Conservation (phyloP, 2,797 vertebrate species). For the Paramormyrops hopkinsi region DNA sequence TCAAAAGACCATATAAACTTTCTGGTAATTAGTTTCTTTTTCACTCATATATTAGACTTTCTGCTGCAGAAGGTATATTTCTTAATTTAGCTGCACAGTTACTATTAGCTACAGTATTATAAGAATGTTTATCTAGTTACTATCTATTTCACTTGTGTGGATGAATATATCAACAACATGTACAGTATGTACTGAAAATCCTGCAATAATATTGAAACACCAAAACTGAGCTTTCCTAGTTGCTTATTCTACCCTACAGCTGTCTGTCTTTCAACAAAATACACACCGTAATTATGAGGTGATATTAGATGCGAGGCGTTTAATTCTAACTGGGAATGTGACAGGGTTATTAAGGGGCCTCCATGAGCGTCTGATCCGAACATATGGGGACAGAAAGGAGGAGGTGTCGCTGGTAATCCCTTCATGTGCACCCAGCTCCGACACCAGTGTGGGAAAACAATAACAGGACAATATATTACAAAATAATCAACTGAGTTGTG, state of each 20-base stretch:
- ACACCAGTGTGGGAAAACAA: constrained; percentile 24
- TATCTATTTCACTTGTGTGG: not conserved
- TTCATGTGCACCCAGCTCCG: constrained; percentile 10
- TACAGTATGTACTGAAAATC: not conserved
- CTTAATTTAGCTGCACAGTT: not conserved
- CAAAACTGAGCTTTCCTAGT: not conserved
- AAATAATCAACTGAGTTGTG: constrained; percentile 36
- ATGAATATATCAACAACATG: not conserved
- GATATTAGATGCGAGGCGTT: constrained; percentile 8
- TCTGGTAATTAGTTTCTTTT: not conserved
- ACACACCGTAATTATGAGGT: not conserved
- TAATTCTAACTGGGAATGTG: constrained; percentile 11
- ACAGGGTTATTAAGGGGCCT: constrained; percentile 5
- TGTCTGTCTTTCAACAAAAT: constrained; percentile 10
- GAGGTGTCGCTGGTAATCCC: not conserved
- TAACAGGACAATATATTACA: constrained; percentile 33
- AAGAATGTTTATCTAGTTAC: constrained; percentile 7
- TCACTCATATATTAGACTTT: not conserved
- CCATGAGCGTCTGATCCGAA: not conserved
- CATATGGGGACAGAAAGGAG: not conserved
- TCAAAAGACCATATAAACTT: not conserved
- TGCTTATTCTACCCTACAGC: constrained; percentile 12
- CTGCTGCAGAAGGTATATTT: not conserved
- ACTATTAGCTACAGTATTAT: not conserved
- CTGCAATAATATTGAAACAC: not conserved